Conservation (phyloP, 1,140 invertebrate genomes). For the Wasmannia auropunctata region DNA sequence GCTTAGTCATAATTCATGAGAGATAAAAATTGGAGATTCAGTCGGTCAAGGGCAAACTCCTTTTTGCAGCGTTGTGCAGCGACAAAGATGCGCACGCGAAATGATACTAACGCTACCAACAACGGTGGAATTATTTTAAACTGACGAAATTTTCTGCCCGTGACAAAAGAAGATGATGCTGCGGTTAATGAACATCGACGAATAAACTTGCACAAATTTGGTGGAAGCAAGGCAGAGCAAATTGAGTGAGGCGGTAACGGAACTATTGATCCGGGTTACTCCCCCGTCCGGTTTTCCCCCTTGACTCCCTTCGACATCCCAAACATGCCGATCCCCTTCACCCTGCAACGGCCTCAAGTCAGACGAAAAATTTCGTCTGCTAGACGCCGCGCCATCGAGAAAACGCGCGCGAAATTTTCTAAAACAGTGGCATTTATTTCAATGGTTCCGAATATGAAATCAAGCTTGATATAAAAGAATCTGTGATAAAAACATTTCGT, state of each 20-base stretch:
- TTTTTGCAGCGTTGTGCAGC: not conserved
- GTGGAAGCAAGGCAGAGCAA: slow-evolving; percentile 65
- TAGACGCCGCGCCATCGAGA: slow-evolving; percentile 2
- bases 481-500: not conserved
- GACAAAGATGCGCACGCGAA: not conserved
- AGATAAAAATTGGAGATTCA: slow-evolving; percentile 42
- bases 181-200: slow-evolving; percentile 72
- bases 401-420: slow-evolving; percentile 46
- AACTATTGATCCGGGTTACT: slow-evolving; percentile 69
- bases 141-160: not conserved
- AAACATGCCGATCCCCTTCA: slow-evolving; percentile 33
- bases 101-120: no score
- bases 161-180: slow-evolving; percentile 23
- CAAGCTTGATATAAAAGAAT: not conserved
- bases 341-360: slow-evolving; percentile 36
- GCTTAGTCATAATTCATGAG: slow-evolving; percentile 40
- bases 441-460: not conserved
- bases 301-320: not conserved
- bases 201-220: slow-evolving; percentile 73
- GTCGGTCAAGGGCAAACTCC: slow-evolving; percentile 3
- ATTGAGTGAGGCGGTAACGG: slow-evolving; percentile 75
- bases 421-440: slow-evolving; percentile 13
- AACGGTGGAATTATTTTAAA: slow-evolving; percentile 3
- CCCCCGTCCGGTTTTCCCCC: slow-evolving; percentile 23
- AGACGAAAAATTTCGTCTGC: slow-evolving; percentile 66